A percentile compares a stretch with the other conserved stretches of the same genome.
Conservation (phyloP, 35 echinoderm and acorn worm species). For the Chiridota heheva region DNA sequence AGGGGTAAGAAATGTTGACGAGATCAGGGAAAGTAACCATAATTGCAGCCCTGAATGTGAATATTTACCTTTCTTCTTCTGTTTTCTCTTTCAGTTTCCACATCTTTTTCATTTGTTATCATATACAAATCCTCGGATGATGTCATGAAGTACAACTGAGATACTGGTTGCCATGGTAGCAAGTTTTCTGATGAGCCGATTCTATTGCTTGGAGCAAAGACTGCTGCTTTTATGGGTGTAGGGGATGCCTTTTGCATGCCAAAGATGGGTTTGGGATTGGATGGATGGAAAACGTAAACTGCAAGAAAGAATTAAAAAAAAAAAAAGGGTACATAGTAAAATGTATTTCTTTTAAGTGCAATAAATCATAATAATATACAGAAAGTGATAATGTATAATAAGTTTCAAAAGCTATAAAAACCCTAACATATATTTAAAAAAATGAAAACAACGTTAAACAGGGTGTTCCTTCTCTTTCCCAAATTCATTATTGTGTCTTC, state of each 20-base stretch:
- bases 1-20: too few species aligned
- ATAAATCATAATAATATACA: too few species aligned
- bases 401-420: too few species aligned
- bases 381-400: too few species aligned
- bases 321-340: too few species aligned
- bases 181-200: not conserved
- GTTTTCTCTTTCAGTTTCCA: not conserved
- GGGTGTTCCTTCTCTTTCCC: too few species aligned
- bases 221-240: not conserved
- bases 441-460: too few species aligned
- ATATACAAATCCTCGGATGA: slow-evolving; percentile 12
- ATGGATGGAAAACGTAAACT: slow-evolving; percentile 11
- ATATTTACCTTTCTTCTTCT: slow-evolving; percentile 10
- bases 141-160: slow-evolving; percentile 16
- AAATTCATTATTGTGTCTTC: too few species aligned
- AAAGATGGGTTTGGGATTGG: slow-evolving; percentile 22
- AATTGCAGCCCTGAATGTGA: too few species aligned
- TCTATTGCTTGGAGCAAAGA: slow-evolving; percentile 2
- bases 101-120: slow-evolving; percentile 22
- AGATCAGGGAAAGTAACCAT: too few species aligned
- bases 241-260: not conserved
- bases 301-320: not conserved
- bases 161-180: slow-evolving; percentile 23
- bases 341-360: too few species aligned
- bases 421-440: too few species aligned